Evolutionary conservation across 2,113 vertebrate genomes (phyloP).

Genomic region (Oenanthe oenanthe): DNA sequence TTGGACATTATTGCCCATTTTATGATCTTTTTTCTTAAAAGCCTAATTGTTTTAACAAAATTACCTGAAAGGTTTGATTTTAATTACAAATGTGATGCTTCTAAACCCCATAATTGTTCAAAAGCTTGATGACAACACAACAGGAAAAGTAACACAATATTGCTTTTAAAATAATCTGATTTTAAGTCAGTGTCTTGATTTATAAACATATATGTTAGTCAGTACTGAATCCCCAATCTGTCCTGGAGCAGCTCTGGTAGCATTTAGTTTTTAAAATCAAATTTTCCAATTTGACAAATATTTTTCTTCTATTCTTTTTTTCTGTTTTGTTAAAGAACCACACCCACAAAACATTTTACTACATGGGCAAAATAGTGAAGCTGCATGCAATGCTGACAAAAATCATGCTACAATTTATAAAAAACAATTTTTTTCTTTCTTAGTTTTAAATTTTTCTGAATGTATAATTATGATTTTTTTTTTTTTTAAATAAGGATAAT

Average conservation of each 20-base stretch:
- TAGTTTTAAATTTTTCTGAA: background rate
- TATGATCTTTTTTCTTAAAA: background rate
- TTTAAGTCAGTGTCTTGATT: background rate
- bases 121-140: background rate
- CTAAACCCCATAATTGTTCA: background rate
- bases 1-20: background rate
- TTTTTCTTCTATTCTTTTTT: background rate
- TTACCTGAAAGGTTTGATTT: background rate
- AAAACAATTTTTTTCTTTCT: background rate
- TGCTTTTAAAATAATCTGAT: background rate
- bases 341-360: background rate
- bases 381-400: background rate
- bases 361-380: background rate
- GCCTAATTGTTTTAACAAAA: background rate
- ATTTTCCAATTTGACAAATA: background rate
- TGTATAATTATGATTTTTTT: background rate
- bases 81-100: background rate
- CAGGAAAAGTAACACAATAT: background rate
- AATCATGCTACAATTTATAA: rapidly evolving
- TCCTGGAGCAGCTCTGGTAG: background rate
- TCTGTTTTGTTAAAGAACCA: background rate
- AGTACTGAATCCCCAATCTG: background rate
- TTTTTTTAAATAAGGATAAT: background rate
- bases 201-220: background rate
- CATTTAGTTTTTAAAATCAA: background rate